Evolutionary conservation across 2,888 invertebrate genomes (phyloP).

Genomic region (Cantharis lateralis): DNA sequence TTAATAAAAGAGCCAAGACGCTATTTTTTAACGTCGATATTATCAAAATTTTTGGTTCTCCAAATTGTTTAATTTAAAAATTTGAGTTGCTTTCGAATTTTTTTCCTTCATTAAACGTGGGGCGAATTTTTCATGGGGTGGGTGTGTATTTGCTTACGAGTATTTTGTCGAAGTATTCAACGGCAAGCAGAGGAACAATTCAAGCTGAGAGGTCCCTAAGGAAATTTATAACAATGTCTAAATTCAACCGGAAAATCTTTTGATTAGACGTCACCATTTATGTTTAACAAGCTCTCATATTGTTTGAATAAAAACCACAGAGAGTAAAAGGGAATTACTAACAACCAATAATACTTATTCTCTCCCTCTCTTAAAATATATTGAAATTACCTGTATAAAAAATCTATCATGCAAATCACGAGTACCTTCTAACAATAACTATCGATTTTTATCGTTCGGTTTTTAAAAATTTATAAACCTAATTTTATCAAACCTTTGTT

Average conservation of each 20-base stretch:
- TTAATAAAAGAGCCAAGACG: slow-evolving; percentile 27
- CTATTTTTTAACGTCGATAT: slow-evolving; percentile 6
- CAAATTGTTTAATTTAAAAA: background rate
- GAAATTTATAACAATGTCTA: slow-evolving; percentile 50
- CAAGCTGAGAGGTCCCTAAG: slow-evolving; percentile 42
- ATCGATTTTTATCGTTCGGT: background rate
- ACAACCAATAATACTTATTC: slow-evolving; percentile 11
- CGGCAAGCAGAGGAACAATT: slow-evolving; percentile 23
- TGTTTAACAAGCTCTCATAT: slow-evolving; percentile 42
- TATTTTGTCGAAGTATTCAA: slow-evolving; percentile 22
- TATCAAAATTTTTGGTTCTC: background rate
- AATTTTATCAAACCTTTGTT: too few relatives aligned
- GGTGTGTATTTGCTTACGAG: slow-evolving; percentile 20
- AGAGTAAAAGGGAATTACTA: slow-evolving; percentile 20
- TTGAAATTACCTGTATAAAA: background rate
- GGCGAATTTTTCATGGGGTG: background rate
- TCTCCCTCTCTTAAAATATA: background rate
- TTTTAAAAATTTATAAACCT: background rate
- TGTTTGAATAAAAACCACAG: slow-evolving; percentile 37
- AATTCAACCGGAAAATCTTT: slow-evolving; percentile 54
- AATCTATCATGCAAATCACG: background rate
- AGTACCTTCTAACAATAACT: background rate
- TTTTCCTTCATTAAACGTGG: background rate
- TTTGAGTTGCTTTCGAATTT: background rate
- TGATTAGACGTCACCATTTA: slow-evolving; percentile 45